Evolutionary conservation across 2,113 vertebrate genomes (phyloP).

Genomic region (Lophotis ruficrista): DNA sequence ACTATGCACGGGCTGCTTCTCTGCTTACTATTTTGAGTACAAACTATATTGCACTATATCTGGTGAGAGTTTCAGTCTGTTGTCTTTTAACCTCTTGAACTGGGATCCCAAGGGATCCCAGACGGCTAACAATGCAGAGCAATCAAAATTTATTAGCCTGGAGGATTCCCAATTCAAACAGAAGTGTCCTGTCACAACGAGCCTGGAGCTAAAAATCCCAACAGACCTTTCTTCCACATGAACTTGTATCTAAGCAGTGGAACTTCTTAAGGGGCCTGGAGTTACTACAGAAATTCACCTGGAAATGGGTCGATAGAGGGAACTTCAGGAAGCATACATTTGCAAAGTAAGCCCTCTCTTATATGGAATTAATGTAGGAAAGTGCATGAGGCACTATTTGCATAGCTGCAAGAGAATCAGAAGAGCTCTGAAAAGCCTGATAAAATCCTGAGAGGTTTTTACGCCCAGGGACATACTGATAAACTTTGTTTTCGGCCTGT

Average conservation of each 20-base stretch:
- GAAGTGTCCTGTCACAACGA: background rate
- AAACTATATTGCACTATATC: background rate
- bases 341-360: background rate
- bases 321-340: background rate
- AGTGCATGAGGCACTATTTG: background rate
- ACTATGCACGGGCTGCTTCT: background rate
- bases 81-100: background rate
- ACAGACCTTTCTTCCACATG: background rate
- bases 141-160: conserved; percentile 21
- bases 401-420: background rate
- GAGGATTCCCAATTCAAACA: background rate
- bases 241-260: background rate
- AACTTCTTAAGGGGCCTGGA: background rate
- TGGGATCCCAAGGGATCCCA: background rate
- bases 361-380: background rate
- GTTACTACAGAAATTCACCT: background rate
- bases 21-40: background rate
- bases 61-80: background rate
- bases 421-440: background rate
- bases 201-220: background rate
- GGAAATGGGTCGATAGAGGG: background rate
- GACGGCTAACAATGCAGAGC: background rate
- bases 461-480: background rate
- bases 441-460: background rate
- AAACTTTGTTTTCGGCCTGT: background rate